A percentile compares a stretch with the other conserved stretches of the same genome.
Evolutionary conservation across 2,888 invertebrate genomes (phyloP).

Genomic region (Tyria jacobaeae): DNA sequence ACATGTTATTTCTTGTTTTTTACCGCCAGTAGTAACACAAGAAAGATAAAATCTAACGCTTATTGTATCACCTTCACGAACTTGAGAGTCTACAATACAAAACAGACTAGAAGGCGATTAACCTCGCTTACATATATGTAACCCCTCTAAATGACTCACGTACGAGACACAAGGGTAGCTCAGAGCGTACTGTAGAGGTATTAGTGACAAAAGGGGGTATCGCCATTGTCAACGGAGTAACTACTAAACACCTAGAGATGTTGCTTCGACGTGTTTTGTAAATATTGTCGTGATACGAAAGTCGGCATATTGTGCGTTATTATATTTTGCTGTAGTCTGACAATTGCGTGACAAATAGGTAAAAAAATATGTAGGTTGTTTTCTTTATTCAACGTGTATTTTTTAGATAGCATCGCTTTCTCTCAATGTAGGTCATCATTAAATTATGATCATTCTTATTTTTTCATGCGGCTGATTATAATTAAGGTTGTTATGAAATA

Average conservation of each 20-base stretch:
- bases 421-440: not conserved
- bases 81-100: slow-evolving; percentile 14
- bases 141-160: slow-evolving; percentile 46
- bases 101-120: slow-evolving; percentile 36
- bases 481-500: no score
- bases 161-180: slow-evolving; percentile 28
- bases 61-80: slow-evolving; percentile 1
- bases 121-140: slow-evolving; percentile 45
- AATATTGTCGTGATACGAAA: slow-evolving; percentile 33
- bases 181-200: slow-evolving; percentile 33
- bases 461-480: not conserved
- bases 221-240: slow-evolving; percentile 44
- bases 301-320: not conserved
- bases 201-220: slow-evolving; percentile 60
- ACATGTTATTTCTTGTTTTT: not conserved
- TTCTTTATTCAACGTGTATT: not conserved
- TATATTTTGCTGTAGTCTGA: not conserved
- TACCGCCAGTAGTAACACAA: not conserved
- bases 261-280: slow-evolving; percentile 48
- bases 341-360: not conserved
- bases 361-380: not conserved
- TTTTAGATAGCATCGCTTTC: not conserved
- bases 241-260: slow-evolving; percentile 42
- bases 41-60: not conserved
- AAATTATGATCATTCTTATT: not conserved